phyloP scores from a whole-genome alignment of 2,113 vertebrate species.

The Ptychochromis oligacanthus region DNA sequence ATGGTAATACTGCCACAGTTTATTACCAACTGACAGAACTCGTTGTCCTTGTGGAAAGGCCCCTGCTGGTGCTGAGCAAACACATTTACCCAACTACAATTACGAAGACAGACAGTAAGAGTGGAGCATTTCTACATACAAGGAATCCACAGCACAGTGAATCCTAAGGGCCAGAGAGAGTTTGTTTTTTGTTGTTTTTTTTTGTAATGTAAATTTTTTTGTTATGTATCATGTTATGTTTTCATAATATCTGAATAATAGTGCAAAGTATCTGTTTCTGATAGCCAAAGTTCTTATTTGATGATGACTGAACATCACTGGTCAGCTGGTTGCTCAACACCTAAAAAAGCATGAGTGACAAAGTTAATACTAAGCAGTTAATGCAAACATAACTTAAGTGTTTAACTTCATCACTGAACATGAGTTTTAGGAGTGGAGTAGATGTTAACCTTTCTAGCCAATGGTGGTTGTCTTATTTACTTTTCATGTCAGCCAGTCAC shows the following conservation, averaged over 20 bases:
- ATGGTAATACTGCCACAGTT: slow-evolving; percentile 40
- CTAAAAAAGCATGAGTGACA: background rate
- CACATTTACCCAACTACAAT: slow-evolving; percentile 35
- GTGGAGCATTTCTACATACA: background rate
- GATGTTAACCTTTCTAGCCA: background rate
- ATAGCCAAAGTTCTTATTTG: background rate
- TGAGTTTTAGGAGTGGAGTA: background rate
- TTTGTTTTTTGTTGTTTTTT: background rate
- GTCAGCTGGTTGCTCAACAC: background rate
- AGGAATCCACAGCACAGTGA: background rate
- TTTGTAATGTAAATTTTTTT: background rate
- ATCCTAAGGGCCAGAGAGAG: background rate
- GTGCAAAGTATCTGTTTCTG: background rate
- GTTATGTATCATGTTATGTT: background rate
- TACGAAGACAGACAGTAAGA: slow-evolving; percentile 30
- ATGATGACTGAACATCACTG: background rate
- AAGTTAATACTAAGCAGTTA: background rate
- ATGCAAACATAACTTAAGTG: background rate
- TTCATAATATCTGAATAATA: background rate
- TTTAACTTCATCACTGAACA: rapidly evolving
- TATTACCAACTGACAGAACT: slow-evolving; percentile 30
- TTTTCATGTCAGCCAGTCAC: background rate
- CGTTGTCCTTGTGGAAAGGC: slow-evolving; percentile 26
- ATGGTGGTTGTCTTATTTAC: background rate
- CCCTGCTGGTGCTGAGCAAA: slow-evolving; percentile 33